phyloP scores from a whole-genome alignment of 2,888 invertebrate genomes.

The Leptopterna dolabrata region DNA sequence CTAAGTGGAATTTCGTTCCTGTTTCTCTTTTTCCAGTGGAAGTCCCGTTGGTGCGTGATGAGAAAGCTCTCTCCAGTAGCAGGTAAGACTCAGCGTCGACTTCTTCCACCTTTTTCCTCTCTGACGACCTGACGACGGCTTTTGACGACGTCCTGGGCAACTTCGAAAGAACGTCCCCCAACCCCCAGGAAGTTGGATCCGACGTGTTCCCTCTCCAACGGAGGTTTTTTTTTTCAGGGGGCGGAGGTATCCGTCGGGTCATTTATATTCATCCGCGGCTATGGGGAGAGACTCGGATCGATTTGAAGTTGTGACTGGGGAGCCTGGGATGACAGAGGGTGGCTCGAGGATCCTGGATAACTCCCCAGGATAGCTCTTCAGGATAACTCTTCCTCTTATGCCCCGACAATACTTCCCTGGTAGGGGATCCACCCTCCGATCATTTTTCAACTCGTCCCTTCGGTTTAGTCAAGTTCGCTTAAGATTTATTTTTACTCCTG shows the following conservation, averaged over 20 bases:
- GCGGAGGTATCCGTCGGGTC: conserved; percentile 9
- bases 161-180: not conserved
- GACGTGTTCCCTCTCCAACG: not conserved
- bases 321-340: not conserved
- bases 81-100: conserved; percentile 71
- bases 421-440: not conserved
- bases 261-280: conserved; percentile 46
- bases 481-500: not conserved
- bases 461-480: not conserved
- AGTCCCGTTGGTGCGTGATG: conserved; percentile 90
- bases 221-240: not conserved
- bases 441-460: not conserved
- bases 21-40: conserved; percentile 82
- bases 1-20: conserved; percentile 27
- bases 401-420: not conserved
- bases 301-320: conserved; percentile 9
- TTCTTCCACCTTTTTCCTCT: not conserved
- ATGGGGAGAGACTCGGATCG: not conserved
- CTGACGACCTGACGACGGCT: not conserved
- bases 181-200: not conserved
- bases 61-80: conserved; percentile 91
- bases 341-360: not conserved
- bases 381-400: not conserved
- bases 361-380: not conserved
- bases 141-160: not conserved